Conservation (phyloP, 1,140 invertebrate genomes). For the Pseudomyrmex flavicornis region DNA sequence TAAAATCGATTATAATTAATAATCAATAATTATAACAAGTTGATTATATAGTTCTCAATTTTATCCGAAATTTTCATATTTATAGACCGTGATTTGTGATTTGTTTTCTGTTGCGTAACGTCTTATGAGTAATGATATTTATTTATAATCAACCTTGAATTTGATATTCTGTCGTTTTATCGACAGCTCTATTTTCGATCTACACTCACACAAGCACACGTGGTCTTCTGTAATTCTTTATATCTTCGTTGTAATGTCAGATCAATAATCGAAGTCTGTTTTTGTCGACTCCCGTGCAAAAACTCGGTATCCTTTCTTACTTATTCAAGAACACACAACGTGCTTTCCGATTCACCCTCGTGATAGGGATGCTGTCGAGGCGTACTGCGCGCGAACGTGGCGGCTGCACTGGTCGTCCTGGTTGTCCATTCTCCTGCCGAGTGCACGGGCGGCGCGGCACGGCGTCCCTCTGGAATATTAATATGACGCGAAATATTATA, state of each 20-base stretch:
- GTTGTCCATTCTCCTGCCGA: conserved; percentile 55
- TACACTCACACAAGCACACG: not conserved
- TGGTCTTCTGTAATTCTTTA: not conserved
- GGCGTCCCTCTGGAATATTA: conserved; percentile 84
- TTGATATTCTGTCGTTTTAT: too few species aligned
- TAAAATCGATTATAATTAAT: too few species aligned
- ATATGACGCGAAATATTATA: conserved; percentile 86
- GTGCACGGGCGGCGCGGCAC: conserved; percentile 66
- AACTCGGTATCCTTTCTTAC: conserved; percentile 10
- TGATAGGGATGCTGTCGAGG: not conserved
- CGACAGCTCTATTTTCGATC: too few species aligned
- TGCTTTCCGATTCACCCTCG: conserved; percentile 17
- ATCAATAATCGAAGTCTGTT: conserved; percentile 26
- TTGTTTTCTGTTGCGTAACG: too few species aligned
- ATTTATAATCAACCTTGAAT: too few species aligned
- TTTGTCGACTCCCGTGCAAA: conserved; percentile 5
- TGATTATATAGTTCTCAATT: too few species aligned
- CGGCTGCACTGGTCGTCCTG: conserved; percentile 58
- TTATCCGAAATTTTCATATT: too few species aligned
- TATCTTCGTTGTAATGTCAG: not conserved
- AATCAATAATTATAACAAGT: too few species aligned
- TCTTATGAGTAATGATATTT: too few species aligned
- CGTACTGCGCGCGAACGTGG: conserved; percentile 58
- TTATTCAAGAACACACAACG: conserved; percentile 23
- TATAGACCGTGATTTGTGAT: too few species aligned